Percentiles rank a stretch among this genome's conserved stretches.
Conservation (phyloP, 2,888 invertebrate genomes). For the Heliconius ethilla region DNA sequence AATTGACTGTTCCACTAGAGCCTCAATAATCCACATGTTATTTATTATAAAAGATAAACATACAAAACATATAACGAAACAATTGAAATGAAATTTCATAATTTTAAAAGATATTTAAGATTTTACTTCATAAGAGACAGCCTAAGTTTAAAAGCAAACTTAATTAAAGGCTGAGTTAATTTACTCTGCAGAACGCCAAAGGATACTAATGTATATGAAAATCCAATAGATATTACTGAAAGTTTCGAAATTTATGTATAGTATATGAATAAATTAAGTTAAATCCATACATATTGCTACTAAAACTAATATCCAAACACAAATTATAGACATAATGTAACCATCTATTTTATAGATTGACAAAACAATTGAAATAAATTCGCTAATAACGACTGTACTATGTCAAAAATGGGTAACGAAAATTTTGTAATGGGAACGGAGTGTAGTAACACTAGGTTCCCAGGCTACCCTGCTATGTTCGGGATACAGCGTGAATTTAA, state of each 20-base stretch:
- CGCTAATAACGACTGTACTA: too few species aligned
- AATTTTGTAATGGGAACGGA: not conserved
- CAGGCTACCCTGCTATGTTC: not conserved
- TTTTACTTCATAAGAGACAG: not conserved
- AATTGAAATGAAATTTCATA: too few species aligned
- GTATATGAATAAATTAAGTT: not conserved
- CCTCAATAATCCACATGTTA: too few species aligned
- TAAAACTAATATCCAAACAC: not conserved
- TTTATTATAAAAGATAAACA: too few species aligned
- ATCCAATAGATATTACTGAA: not conserved
- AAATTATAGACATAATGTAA: not conserved
- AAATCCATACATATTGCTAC: not conserved
- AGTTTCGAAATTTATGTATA: not conserved
- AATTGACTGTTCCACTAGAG: too few species aligned
- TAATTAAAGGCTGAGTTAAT: not conserved
- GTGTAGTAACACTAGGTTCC: not conserved
- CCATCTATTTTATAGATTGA: not conserved
- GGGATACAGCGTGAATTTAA: not conserved
- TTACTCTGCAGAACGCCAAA: not conserved
- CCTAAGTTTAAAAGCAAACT: not conserved
- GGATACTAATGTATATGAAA: conserved; percentile 1
- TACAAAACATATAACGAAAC: too few species aligned
- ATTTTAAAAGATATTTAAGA: not conserved
- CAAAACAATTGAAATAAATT: not conserved
- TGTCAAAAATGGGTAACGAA: not conserved